phyloP scores from a whole-genome alignment of 1,140 invertebrate species.

The Rhopalosiphum padi region DNA sequence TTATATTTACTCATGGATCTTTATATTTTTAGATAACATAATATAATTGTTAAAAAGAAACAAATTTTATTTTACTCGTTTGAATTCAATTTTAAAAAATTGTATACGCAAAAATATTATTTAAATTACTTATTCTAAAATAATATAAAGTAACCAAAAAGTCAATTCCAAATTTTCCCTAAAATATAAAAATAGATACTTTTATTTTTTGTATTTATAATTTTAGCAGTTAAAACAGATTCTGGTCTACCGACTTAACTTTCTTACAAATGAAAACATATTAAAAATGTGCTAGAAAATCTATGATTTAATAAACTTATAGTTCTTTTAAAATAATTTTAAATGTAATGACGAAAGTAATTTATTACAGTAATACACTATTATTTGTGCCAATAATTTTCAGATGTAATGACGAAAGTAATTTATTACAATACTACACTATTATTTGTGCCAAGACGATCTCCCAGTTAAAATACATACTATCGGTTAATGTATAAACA shows the following conservation, averaged over 20 bases:
- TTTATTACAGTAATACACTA: neutral
- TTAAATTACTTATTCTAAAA: neutral
- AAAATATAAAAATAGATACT: neutral
- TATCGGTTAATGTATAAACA: neutral
- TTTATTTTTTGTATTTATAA: neutral
- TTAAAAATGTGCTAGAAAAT: neutral
- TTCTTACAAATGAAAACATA: neutral
- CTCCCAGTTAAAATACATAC: neutral
- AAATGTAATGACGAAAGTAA: neutral
- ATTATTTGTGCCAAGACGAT: neutral
- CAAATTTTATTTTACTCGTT: neutral
- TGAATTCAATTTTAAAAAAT: neutral
- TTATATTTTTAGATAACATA: neutral
- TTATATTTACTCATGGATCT: neutral
- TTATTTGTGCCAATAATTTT: neutral
- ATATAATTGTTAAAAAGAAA: neutral
- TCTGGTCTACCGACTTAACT: neutral
- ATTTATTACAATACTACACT: neutral
- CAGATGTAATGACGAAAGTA: neutral
- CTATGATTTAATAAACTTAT: neutral
- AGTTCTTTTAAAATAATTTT: neutral
- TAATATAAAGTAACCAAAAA: neutral
- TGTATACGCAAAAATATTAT: neutral
- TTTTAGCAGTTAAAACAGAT: neutral
- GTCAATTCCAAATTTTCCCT: neutral